Base-by-base conservation (phyloP, 2,797 vertebrate species). In the Chelon auratus region DNA sequence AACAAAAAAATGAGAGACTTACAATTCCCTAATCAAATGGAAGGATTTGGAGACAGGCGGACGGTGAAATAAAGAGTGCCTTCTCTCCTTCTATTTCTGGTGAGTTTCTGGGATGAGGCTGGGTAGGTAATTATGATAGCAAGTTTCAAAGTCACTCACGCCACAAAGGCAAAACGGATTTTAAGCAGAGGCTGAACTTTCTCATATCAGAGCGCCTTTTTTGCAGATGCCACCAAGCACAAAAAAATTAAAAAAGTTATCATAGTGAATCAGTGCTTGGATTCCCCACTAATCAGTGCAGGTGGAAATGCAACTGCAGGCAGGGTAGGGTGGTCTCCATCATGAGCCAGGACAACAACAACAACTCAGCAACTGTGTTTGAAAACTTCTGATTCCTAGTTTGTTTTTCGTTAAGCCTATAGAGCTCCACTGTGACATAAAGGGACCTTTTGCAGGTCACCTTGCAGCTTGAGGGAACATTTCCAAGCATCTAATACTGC, bases 71-170 rank as follows among this genome's bases (percentile, higher is more conserved):
- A 36, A 54, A 74, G 67, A 78, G 59, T 1, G 3, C 55, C 48
- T 18, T 73, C 66, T 81, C 73, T 74, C 66, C 71, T 74, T 74
- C 70, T 86, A 58, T 83, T 82, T 71, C 62, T 70, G 37, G 75
- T 67, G 55, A 51, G 78, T 4, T 37, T 8, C 17, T 22, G n/a
- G 40, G 37, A n/a, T 10, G 14, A 42, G 5, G 37, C 52, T 24
- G 52, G 36, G 57, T 48, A 54, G 52, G 66, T 63, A 62, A 75
- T 76, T 80, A 68, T 26, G 61, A 87, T 85, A 71, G 76, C 7
- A 51, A 90, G 73, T 92, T 91, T 91, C 90, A 91, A 92, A 90
- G 90, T 93, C 83, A 89, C 55, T 75, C 83, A 89, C 55, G 74
- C 80, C 66, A 80, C 68, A 90, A 91, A 90, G 81, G 79, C 82